phyloP scores from a whole-genome alignment of 2,888 invertebrate genomes.

The Myathropa florea region DNA sequence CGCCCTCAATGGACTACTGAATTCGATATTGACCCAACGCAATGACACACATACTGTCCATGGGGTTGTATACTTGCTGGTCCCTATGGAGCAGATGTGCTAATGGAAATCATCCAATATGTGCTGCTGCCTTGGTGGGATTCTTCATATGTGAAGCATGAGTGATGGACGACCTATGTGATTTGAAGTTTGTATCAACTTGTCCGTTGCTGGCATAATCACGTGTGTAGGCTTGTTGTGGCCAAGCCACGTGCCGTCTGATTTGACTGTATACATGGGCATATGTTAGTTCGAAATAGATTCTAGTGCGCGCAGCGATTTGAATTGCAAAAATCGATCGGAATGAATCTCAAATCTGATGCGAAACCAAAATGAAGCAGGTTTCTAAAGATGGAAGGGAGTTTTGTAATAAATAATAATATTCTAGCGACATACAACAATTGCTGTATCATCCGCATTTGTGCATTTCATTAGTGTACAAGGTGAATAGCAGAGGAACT shows the following conservation, averaged over 20 bases:
- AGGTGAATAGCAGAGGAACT: no score
- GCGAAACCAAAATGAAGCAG: no score
- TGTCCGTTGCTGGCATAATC: background rate
- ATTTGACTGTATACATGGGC: no score
- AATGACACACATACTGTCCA: background rate
- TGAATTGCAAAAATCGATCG: no score
- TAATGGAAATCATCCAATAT: background rate
- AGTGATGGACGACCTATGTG: background rate
- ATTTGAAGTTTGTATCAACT: background rate
- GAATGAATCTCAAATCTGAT: no score
- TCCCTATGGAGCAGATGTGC: background rate
- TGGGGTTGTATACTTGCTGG: background rate
- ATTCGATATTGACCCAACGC: background rate
- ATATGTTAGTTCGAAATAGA: background rate
- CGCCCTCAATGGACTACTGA: background rate
- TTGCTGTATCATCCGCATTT: no score
- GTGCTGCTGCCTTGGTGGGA: background rate
- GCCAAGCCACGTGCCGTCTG: background rate
- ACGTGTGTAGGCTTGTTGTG: background rate
- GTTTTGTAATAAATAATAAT: no score
- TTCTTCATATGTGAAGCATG: background rate
- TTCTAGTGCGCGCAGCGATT: background rate
- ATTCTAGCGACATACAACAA: no score
- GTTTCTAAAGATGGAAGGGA: no score
- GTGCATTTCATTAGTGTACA: no score